Conservation (phyloP, 2,797 vertebrate species). For the Enteromius treurensis region DNA sequence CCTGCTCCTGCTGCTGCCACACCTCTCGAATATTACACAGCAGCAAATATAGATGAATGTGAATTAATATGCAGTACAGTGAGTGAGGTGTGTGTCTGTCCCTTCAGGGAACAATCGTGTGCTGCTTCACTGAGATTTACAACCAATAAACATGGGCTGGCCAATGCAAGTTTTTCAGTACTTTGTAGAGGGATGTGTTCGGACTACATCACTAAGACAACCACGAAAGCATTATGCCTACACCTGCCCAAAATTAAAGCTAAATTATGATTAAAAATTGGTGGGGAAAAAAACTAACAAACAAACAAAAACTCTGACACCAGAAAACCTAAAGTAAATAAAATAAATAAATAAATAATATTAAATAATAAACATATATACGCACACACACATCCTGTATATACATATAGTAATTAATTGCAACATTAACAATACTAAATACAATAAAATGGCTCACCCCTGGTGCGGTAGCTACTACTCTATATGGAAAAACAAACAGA, state of each 20-base stretch:
- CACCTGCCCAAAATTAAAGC: not conserved
- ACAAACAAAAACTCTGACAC: not conserved
- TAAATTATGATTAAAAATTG: not conserved
- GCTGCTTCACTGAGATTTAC: not conserved
- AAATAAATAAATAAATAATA: too few relatives aligned
- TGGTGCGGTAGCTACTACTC: slow-evolving; percentile 95
- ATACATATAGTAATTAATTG: too few relatives aligned
- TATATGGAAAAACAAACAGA: slow-evolving; percentile 95
- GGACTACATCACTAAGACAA: too few relatives aligned
- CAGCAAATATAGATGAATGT: not conserved
- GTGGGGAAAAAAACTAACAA: too few relatives aligned
- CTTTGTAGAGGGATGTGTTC: not conserved
- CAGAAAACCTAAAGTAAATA: not conserved
- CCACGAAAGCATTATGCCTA: not conserved
- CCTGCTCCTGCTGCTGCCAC: not conserved
- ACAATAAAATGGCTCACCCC: slow-evolving; percentile 79
- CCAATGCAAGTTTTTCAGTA: not conserved
- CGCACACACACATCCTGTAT: too few relatives aligned
- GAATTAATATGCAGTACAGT: not conserved
- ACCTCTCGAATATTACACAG: not conserved
- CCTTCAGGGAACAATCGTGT: not conserved
- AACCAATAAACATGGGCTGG: not conserved
- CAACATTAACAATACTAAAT: not conserved
- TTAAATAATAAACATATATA: not conserved
- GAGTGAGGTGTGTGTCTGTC: not conserved